Percentiles rank a stretch among this genome's conserved stretches.
Evolutionary conservation across 2,797 vertebrate species (phyloP).

Genomic region (Microtus obscurus): DNA sequence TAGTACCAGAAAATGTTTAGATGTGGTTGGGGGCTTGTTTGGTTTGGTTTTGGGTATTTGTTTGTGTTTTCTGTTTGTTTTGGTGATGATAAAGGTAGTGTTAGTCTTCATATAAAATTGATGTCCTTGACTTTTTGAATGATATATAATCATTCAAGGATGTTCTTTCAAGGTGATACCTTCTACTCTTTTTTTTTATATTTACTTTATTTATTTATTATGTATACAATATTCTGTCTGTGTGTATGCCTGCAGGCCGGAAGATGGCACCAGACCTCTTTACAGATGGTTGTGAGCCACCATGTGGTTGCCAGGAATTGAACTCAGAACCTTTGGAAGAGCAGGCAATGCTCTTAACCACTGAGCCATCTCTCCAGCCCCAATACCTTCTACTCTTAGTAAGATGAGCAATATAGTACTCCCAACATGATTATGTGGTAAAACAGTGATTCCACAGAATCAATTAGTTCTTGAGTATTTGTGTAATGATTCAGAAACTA

Average conservation of each 20-base stretch:
- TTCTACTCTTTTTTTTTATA: neutral
- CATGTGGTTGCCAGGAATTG: too few species aligned
- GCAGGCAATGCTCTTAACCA: too few species aligned
- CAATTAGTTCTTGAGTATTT: neutral
- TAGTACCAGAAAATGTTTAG: neutral
- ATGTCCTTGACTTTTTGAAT: neutral
- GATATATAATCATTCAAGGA: neutral
- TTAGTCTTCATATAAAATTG: neutral
- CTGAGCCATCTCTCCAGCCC: too few species aligned
- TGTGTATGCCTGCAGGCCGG: too few species aligned
- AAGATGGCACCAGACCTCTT: too few species aligned
- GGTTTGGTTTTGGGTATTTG: neutral
- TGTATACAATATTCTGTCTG: too few species aligned
- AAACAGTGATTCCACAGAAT: neutral
- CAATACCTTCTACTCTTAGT: neutral
- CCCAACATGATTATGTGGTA: conserved; percentile 1
- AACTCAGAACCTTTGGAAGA: too few species aligned
- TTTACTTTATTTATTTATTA: too few species aligned
- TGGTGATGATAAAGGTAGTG: neutral
- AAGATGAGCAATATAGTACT: neutral
- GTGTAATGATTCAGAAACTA: conserved; percentile 1
- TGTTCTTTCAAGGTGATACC: conserved; percentile 38
- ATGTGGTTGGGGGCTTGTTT: neutral
- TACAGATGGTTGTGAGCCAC: too few species aligned
- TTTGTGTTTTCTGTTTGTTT: neutral